Base-by-base conservation (phyloP, 2,888 invertebrate species). In the Hanleya hanleyi region DNA sequence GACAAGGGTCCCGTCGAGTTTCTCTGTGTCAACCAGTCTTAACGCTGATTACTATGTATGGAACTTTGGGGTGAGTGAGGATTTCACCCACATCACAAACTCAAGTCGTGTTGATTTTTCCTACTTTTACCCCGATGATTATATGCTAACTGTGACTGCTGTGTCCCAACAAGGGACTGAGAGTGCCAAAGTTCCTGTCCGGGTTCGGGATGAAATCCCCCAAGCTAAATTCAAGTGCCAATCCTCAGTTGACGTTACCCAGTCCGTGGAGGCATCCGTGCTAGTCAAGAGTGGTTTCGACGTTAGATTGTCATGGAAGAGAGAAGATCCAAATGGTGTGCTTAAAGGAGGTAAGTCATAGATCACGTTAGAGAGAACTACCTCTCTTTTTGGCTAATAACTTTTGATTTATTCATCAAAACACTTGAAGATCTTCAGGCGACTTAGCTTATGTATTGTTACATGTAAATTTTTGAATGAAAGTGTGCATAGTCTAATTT, bases 61-160 rank as follows among this genome's bases (percentile, higher is more conserved):
- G 57, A 32, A 57, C 32, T 57, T 57, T 9, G 57, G 57, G 57
- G 57, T 29, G 22, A 32, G 57, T 15, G 29, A 57, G 22, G 32
- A 57, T 4, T 4, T 2, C 2, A 29, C 32, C 29, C 57, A 57
- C 4, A 47, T 47, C 7, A 57, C 57, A 57, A 4, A 4, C 32
- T 22, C 57, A 29, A 32, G 57, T 26, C 29, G 26, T 57, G 57
- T 57, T 22, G 29, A 57, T 15, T 57, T 57, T 26, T 29, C 32
- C 32, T 57, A 57, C 29, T 57, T 57, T 57, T 57, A 29, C 26
- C 57, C 57, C 57, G 57, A 32, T 22, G 57, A 57, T 57, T 57
- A 57, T 57, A 22, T 57, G 57, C 57, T 57, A 3, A 57, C 4
- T 4, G 57, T 57, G 22, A 22, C 57, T 29, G 57, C 32, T 57